A percentile compares a stretch with the other conserved stretches of the same genome.
These are phyloP conservation scores for Caloenas nicobarica DNA, from an alignment of 2,113 vertebrate genomes.

Conservation along the genomic window DNA sequence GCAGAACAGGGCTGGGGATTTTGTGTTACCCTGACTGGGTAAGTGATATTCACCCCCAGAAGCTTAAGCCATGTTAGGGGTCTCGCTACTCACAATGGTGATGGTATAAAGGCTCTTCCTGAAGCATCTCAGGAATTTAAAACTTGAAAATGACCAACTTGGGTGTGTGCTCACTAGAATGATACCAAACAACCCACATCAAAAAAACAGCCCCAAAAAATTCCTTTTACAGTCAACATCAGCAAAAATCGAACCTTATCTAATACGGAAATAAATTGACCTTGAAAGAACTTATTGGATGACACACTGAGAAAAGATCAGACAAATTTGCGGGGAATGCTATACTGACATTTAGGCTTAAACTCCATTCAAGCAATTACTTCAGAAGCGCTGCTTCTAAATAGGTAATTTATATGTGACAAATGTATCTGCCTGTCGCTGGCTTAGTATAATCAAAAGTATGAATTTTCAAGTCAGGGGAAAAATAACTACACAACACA, in stretches of 20 bases:
- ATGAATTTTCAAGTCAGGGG: background rate
- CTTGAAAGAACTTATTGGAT: slow-evolving; percentile 9
- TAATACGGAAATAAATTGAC: background rate
- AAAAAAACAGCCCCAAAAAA: background rate
- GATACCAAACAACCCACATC: background rate
- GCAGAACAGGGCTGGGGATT: background rate
- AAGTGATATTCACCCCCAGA: background rate
- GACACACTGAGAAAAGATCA: background rate
- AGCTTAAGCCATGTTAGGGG: background rate
- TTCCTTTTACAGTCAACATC: background rate
- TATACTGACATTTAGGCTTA: slow-evolving; percentile 14
- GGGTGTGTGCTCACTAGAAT: background rate
- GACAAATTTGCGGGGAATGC: slow-evolving; percentile 6
- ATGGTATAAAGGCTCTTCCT: background rate
- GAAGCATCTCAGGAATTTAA: background rate
- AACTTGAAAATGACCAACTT: background rate
- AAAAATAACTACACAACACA: background rate
- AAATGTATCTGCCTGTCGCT: background rate
- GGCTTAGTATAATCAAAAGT: background rate
- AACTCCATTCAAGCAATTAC: slow-evolving; percentile 32
- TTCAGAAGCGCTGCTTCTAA: slow-evolving; percentile 1
- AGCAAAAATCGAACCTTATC: background rate
- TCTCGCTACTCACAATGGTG: background rate
- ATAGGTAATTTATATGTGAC: slow-evolving; percentile 32
- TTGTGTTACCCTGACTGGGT: background rate